phyloP scores from a whole-genome alignment of 2,888 invertebrate genomes.

The Pecten maximus region DNA sequence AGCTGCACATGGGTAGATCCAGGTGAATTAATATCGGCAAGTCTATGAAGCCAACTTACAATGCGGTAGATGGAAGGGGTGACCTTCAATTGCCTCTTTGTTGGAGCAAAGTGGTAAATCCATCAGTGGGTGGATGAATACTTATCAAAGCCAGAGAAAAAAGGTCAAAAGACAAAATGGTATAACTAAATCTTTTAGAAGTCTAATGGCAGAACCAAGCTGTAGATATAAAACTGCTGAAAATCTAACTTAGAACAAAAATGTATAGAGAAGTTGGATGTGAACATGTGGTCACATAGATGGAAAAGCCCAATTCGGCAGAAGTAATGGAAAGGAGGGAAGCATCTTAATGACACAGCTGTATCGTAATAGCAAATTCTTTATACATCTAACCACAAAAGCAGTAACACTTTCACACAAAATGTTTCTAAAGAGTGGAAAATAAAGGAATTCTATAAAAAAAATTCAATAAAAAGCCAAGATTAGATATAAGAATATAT shows the following conservation, averaged over 20 bases:
- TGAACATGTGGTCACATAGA: background rate
- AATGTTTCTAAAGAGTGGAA: too few relatives aligned
- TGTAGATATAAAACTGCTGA: background rate
- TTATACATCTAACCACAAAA: background rate
- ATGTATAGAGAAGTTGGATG: background rate
- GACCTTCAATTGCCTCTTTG: background rate
- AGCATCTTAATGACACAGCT: background rate
- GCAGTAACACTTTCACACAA: too few relatives aligned
- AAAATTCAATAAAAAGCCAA: too few relatives aligned
- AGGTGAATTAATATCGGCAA: background rate
- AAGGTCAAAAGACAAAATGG: constrained; percentile 7
- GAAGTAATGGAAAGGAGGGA: background rate
- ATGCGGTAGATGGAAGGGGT: constrained; percentile 4
- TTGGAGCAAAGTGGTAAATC: constrained; percentile 18
- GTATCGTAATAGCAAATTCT: background rate
- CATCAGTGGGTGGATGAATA: background rate
- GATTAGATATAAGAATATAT: too few relatives aligned
- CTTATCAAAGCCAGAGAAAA: background rate
- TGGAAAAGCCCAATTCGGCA: background rate
- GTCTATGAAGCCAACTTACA: background rate
- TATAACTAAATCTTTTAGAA: background rate
- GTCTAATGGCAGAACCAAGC: background rate
- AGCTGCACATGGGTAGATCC: constrained; percentile 6
- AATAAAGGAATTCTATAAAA: too few relatives aligned
- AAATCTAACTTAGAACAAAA: background rate